Conservation (phyloP, 2,113 vertebrate species). For the Pristiophorus japonicus region DNA sequence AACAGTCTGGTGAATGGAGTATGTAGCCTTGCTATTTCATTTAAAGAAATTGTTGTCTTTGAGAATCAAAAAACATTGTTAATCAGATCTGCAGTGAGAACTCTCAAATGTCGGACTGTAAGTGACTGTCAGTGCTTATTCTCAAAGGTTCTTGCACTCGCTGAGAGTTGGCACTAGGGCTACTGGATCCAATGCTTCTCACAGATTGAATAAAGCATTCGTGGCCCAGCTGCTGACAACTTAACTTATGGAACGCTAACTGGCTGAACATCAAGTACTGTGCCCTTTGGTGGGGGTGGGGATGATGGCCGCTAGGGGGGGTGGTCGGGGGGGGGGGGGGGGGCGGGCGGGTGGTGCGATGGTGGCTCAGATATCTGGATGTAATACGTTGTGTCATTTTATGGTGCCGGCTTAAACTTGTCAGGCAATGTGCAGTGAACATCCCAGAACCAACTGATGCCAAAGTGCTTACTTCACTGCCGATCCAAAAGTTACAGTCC, state of each 20-base stretch:
- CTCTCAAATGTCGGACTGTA: background rate
- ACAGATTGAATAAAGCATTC: background rate
- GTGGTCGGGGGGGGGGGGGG: too few species aligned
- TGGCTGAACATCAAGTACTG: slow-evolving; percentile 11
- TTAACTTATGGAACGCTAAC: background rate
- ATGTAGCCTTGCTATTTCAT: background rate
- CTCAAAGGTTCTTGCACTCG: background rate
- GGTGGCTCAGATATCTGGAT: background rate
- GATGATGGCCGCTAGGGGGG: too few species aligned
- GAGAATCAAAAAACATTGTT: background rate
- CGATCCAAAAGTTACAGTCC: background rate
- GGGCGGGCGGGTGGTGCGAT: too few species aligned
- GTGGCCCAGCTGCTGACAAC: background rate
- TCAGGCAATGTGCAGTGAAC: slow-evolving; percentile 4
- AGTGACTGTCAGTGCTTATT: background rate
- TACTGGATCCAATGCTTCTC: background rate
- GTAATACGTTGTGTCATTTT: background rate
- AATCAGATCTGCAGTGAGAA: background rate
- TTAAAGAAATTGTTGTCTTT: background rate
- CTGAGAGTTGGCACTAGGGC: background rate
- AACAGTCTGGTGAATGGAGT: background rate
- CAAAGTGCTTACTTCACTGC: background rate
- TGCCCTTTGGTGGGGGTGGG: background rate
- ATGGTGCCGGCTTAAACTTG: slow-evolving; percentile 10
- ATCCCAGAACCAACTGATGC: background rate